Base-by-base conservation (phyloP, 92 coral and sea anemone species). In the Parazoanthus atlanticus region DNA sequence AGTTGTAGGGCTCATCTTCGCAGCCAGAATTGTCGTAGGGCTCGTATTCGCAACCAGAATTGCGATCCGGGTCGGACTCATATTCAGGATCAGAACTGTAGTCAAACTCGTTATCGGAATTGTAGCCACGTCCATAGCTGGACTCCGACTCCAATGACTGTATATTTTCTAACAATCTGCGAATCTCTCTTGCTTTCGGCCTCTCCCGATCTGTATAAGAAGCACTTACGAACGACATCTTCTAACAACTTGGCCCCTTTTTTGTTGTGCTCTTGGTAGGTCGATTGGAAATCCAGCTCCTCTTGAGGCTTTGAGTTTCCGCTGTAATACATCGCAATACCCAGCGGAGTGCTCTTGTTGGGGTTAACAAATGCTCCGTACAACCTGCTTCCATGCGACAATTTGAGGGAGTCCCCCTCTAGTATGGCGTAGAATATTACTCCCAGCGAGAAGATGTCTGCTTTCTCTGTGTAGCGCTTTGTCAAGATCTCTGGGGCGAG, bases 371-470 rank as follows among this genome's bases (percentile, higher is more conserved):
- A 90, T 36, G 83, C 85, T 21, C 89, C 92, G 58, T 78, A 90
- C 23, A 16, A 13, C 66, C 77, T 78, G 13, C 33, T 70, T 28
- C 89, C 81, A 61, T 52, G 58, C 8, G 70, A 5, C 31, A 67
- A 21, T 71, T 46, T 61, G 15, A 78, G 28, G 76, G 41, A 85
- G 12, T 16, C 6, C 17, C 86, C 73, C 54, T 90, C 93, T 30
- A 80, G 79, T 47, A 90, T 86, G 19, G 90, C 88, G 85, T 90
- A 90, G 29, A 90, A 82, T 23, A 90, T n/a, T 6, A 80, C 71
- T 19, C 93, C 93, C 29, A 90, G 47, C 70, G 90, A 88, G 71
- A 90, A 90, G 23, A 90, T 76, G 36, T 90, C 93, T 10, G 88
- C 88, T 54, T 90, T 90, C 28, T 90, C 93, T 0, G 90, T 90